Base-by-base conservation (phyloP, 2,797 vertebrate species). In the Schizopygopsis malacanthus region DNA sequence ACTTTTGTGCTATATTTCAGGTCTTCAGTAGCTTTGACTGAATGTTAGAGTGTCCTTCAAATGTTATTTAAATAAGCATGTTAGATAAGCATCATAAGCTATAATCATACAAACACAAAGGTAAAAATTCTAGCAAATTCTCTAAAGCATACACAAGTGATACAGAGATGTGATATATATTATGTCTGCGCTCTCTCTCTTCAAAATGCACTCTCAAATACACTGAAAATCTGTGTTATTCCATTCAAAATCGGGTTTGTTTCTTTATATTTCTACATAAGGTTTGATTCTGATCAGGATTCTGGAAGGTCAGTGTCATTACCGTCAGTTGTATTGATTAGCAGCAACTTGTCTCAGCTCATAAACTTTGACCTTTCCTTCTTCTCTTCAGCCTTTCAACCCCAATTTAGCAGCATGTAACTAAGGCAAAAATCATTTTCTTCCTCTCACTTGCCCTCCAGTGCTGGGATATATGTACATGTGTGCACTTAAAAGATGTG, bases 281-380 rank as follows among this genome's bases (percentile, higher is more conserved):
- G 33, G 54, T 39, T 47, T 65, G 56, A 76, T 63, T 59, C 28
- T 52, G 28, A 4, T 61, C 20, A 13, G 52, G 59, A 67, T 67
- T 77, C 33, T 54, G 41, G 3, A 28, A 77, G 73, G 82, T 69
- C 61, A 56, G 0, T 54, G 45, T 69, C 37, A 84, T 84, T 84
- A 56, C 15, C 1, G 11, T 78, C 56, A 78, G 47, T 33, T 39
- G 47, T 54, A 84, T 69, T 84, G 63, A 84, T 84, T 63, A 22
- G 73, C 59, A 50, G 71, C 45, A 65, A 37, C 56, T 67, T 77
- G 82, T 77, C 61, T 77, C 71, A 43, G 82, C 61, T 84, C 47
- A 84, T 78, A 69, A 84, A 52, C 47, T 33, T 78, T 69, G 47
- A 77, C 61, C 82, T 84, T 84, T 69, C 2, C 61, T 69, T 69